Evolutionary conservation across 2,888 invertebrate species (phyloP).

Genomic region (Arge pagana): DNA sequence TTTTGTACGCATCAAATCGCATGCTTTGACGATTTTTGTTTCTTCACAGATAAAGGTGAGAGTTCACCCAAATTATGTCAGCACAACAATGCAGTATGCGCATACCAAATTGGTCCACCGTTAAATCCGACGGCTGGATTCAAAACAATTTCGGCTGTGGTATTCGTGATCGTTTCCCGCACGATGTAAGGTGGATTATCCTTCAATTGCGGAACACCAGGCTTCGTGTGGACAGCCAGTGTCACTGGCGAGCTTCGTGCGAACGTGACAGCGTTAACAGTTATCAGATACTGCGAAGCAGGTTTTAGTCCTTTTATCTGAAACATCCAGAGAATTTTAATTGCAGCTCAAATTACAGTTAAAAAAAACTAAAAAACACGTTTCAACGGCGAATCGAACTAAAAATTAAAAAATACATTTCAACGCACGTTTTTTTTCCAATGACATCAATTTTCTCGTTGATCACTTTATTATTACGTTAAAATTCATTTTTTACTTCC

Average conservation of each 20-base stretch:
- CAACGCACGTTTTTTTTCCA: too few species aligned
- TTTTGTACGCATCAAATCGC: too few species aligned
- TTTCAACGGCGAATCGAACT: too few species aligned
- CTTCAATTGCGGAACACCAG: slow-evolving; percentile 15
- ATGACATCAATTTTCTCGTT: too few species aligned
- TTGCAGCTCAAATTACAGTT: too few species aligned
- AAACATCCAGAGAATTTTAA: too few species aligned
- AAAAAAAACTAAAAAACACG: too few species aligned
- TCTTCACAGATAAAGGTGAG: slow-evolving; percentile 1
- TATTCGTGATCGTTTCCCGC: slow-evolving; percentile 21
- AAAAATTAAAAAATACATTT: too few species aligned
- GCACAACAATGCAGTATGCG: slow-evolving; percentile 9
- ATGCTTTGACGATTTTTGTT: background rate
- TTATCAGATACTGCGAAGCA: slow-evolving; percentile 27
- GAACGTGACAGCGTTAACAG: slow-evolving; percentile 21
- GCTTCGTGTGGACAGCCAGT: slow-evolving; percentile 25
- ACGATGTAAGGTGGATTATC: slow-evolving; percentile 12
- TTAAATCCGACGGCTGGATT: slow-evolving; percentile 3
- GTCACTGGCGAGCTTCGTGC: slow-evolving; percentile 21
- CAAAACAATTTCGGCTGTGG: slow-evolving; percentile 22
- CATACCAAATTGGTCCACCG: slow-evolving; percentile 24
- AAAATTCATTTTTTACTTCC: too few species aligned
- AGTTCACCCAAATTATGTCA: background rate
- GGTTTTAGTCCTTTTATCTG: slow-evolving; percentile 30
- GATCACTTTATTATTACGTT: too few species aligned